Conservation (phyloP, 2,113 vertebrate genomes). For the Edolisoma coerulescens region DNA sequence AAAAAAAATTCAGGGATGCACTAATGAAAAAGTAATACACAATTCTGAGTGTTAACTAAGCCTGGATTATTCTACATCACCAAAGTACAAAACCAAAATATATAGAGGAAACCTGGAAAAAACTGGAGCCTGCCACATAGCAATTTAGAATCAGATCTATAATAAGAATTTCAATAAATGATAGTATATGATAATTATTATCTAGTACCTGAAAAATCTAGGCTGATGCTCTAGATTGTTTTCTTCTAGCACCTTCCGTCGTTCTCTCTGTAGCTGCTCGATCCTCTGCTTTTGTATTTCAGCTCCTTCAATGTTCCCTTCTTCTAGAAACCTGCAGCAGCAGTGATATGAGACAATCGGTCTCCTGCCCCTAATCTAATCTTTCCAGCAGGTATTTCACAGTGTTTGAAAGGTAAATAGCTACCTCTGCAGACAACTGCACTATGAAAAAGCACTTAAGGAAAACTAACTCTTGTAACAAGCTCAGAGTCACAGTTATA, state of each 20-base stretch:
- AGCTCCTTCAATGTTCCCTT: conserved; percentile 88
- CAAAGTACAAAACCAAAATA: not conserved
- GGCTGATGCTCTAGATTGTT: conserved; percentile 83
- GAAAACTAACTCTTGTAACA: not conserved
- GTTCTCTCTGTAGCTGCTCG: conserved; percentile 91
- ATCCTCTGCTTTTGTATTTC: conserved; percentile 92
- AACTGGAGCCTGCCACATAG: not conserved
- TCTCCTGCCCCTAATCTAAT: not conserved
- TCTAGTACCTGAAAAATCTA: conserved; percentile 88
- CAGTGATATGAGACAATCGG: not conserved
- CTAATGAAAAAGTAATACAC: not conserved
- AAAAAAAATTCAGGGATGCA: not conserved
- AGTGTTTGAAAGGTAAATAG: not conserved
- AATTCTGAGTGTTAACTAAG: not conserved
- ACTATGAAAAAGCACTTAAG: not conserved
- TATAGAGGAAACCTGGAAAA: not conserved
- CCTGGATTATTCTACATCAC: not conserved
- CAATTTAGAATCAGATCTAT: not conserved
- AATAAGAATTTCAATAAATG: not conserved
- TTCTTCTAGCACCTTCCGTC: conserved; percentile 85
- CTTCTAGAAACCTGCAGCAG: conserved; percentile 86
- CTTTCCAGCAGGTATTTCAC: not conserved
- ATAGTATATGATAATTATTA: not conserved
- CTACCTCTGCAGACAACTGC: not conserved
- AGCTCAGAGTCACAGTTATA: not conserved